Base-by-base conservation (phyloP, 2,113 vertebrate genomes). In the Phrynosoma blainvillii region DNA sequence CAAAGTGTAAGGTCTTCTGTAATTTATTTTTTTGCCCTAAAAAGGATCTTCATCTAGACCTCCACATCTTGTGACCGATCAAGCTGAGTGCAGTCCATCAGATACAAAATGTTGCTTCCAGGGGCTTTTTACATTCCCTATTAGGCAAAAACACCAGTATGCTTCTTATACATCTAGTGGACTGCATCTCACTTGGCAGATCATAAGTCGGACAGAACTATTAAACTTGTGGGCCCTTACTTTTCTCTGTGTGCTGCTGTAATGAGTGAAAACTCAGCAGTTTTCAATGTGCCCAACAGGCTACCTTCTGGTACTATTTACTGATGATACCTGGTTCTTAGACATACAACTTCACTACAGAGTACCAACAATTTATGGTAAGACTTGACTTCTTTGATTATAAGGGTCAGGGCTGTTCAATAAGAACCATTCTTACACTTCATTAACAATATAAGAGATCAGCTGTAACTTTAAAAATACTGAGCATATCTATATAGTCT, bases 381-480 rank as follows among this genome's bases (percentile, higher is more conserved):
- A 56, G 71, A 78, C 21, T 3, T 77, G 1, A 78, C 85, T 75
- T 92, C 92, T 87, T 91, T 90, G 76, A 47, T 76, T 59, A 65
- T 86, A 91, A 47, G 81, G 88, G 86, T 91, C 87, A 54, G 87
- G 62, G 83, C 87, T 84, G 75, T 66, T 0, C 0, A 0, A 0
- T 5, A 70, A 76, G 82, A 93, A 82, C 86, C 89, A 79, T 85
- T 83, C 89, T 90, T 88, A 85, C 88, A 86, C 20, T 62, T 85
- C 54, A 71, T 59, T 90, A 86, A 79, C 68, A 36, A 2, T 88
- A 79, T 76, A 86, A 89, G 5, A 92, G 83, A 42, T 83, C 90
- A 89, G 56, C 66, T 68, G 91, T 79, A 84, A 80, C 90, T 85
- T 74, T 93, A 82, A 90, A 94, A 94, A 92, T 36, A 93, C 83